phyloP scores from a whole-genome alignment of 1,140 invertebrate species.

The Ceratoteleas bidentatus region DNA sequence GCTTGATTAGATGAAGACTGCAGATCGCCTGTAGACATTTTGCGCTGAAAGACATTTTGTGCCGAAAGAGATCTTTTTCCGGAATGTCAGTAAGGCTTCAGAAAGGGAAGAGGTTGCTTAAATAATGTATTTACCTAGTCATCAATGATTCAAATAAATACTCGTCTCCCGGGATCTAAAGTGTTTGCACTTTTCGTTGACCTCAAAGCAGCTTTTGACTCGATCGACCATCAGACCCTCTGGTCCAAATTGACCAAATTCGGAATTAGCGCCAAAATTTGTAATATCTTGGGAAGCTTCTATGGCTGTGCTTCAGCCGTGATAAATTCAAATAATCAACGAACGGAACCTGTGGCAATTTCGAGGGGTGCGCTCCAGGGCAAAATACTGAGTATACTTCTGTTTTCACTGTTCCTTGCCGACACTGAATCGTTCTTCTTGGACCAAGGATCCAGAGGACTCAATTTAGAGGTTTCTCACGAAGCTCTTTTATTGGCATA shows the following conservation, averaged over 20 bases:
- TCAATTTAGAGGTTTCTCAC: neutral
- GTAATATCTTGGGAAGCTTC: neutral
- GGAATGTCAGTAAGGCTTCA: conserved; percentile 8
- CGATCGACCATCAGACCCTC: neutral
- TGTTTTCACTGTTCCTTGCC: neutral
- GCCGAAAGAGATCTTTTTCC: neutral
- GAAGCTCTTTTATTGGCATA: neutral
- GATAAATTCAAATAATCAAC: neutral
- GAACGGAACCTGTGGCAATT: neutral
- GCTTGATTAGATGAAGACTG: no score
- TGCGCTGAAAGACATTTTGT: neutral
- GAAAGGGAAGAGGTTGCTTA: neutral
- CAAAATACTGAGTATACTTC: neutral
- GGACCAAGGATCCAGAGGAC: neutral
- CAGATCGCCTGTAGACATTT: neutral
- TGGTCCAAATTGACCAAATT: neutral
- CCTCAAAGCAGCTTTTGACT: conserved; percentile 6
- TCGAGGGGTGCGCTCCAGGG: neutral
- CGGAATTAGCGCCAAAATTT: neutral
- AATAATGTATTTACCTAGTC: conserved; percentile 8
- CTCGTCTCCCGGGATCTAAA: conserved; percentile 38
- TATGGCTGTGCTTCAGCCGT: neutral
- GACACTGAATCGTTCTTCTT: neutral
- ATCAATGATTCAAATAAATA: neutral
- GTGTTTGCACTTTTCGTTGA: conserved; percentile 2